Evolutionary conservation across 2,888 invertebrate genomes (phyloP).

Genomic region (Myopa tessellatipennis): DNA sequence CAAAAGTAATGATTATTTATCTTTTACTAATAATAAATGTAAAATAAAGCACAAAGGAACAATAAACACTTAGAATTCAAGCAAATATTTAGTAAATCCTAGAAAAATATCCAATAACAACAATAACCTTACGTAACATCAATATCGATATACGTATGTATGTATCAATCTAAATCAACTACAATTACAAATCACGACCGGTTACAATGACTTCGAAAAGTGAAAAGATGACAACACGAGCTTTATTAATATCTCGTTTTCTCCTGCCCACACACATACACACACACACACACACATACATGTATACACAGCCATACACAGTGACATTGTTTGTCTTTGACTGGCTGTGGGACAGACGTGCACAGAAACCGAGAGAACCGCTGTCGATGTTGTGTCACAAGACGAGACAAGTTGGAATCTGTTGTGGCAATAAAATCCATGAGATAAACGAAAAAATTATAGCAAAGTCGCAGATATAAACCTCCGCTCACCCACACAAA

Average conservation of each 20-base stretch:
- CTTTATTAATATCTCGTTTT: constrained; percentile 55
- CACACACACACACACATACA: constrained; percentile 37
- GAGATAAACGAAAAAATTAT: neutral
- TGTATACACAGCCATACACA: neutral
- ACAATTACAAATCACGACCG: constrained; percentile 26
- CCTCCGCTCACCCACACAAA: neutral
- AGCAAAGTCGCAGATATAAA: neutral
- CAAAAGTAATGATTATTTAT: too few species aligned
- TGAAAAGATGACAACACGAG: constrained; percentile 44
- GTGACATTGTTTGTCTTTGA: constrained; percentile 8
- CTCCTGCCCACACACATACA: constrained; percentile 38
- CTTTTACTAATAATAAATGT: too few species aligned
- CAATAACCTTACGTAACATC: constrained; percentile 12
- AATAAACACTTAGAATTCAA: too few species aligned
- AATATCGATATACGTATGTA: too few species aligned
- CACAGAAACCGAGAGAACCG: constrained; percentile 29
- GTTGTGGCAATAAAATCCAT: neutral
- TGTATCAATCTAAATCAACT: constrained; percentile 25
- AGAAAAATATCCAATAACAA: constrained; percentile 25
- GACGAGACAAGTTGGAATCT: neutral
- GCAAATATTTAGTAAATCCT: too few species aligned
- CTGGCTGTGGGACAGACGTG: too few species aligned
- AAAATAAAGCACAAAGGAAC: too few species aligned
- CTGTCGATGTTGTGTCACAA: constrained; percentile 27
- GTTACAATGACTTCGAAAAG: neutral